A percentile compares a stretch with the other conserved stretches of the same genome.
Conservation (phyloP, 2,888 invertebrate species). For the Coremacera marginata region DNA sequence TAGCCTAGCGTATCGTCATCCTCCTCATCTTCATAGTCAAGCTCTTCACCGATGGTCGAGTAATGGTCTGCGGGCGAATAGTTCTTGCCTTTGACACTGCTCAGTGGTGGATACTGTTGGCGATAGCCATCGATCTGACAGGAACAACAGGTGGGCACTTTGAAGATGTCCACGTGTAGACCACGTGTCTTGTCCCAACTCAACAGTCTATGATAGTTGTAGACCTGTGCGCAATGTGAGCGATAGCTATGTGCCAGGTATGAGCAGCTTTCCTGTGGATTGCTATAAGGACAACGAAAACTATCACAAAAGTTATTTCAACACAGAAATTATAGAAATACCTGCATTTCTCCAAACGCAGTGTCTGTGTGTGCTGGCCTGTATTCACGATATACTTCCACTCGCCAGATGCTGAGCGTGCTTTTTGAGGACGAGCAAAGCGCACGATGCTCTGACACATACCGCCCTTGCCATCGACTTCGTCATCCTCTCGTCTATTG, state of each 20-base stretch:
- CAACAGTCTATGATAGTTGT: conserved; percentile 83
- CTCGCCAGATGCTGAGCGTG: conserved; percentile 82
- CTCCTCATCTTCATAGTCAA: conserved; percentile 61
- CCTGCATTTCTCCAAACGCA: conserved; percentile 83
- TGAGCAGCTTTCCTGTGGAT: conserved; percentile 81
- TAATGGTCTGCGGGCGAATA: conserved; percentile 51
- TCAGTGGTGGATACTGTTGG: conserved; percentile 75
- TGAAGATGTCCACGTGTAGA: conserved; percentile 86
- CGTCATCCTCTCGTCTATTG: conserved; percentile 76
- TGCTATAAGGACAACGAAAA: conserved; percentile 70
- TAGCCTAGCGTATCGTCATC: conserved; percentile 54
- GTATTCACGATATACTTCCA: conserved; percentile 91
- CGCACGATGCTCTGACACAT: conserved; percentile 85
- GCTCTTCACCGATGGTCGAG: conserved; percentile 59
- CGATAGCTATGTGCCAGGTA: conserved; percentile 84
- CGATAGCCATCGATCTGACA: conserved; percentile 85
- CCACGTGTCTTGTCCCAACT: conserved; percentile 86
- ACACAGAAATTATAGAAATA: conserved; percentile 59
- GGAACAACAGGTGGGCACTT: conserved; percentile 86
- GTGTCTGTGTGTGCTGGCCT: conserved; percentile 85
- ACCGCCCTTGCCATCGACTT: conserved; percentile 74
- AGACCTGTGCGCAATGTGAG: conserved; percentile 85
- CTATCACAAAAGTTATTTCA: not conserved
- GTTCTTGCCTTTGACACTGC: conserved; percentile 38
- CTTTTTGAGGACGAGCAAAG: conserved; percentile 84